Percentiles rank a stretch among this genome's conserved stretches.
Evolutionary conservation across 2,797 vertebrate species (phyloP).

Genomic region (Pipistrellus nathusii): DNA sequence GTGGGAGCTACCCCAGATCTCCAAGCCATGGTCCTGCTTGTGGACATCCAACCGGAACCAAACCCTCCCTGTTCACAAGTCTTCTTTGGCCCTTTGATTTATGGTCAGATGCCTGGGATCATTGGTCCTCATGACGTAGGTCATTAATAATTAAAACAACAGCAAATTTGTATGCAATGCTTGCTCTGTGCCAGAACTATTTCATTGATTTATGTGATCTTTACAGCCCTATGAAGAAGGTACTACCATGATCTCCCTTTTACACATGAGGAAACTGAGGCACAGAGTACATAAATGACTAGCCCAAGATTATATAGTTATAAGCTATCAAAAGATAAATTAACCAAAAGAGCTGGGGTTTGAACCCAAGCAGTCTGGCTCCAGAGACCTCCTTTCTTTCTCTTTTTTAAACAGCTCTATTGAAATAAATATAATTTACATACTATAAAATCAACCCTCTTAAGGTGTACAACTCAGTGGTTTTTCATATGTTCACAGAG

Average conservation of each 20-base stretch:
- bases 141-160: constrained; percentile 24
- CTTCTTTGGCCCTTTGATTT: constrained; percentile 49
- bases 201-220: background rate
- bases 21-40: constrained; percentile 13
- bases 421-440: constrained; percentile 19
- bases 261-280: constrained; percentile 5
- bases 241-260: background rate
- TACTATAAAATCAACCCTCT: background rate
- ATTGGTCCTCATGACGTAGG: background rate
- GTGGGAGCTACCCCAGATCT: constrained; percentile 41
- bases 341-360: background rate
- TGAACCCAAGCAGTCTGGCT: constrained; percentile 3
- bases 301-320: background rate
- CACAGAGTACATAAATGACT: background rate
- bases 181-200: background rate
- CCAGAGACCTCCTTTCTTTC: background rate
- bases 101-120: background rate
- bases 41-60: constrained; percentile 50
- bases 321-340: background rate
- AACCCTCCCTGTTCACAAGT: constrained; percentile 28
- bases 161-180: background rate
- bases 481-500: background rate
- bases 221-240: background rate
- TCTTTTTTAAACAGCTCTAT: constrained; percentile 16
- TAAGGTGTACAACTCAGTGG: background rate